phyloP scores from a whole-genome alignment of 2,888 invertebrate genomes.

The Adineta ricciae region DNA sequence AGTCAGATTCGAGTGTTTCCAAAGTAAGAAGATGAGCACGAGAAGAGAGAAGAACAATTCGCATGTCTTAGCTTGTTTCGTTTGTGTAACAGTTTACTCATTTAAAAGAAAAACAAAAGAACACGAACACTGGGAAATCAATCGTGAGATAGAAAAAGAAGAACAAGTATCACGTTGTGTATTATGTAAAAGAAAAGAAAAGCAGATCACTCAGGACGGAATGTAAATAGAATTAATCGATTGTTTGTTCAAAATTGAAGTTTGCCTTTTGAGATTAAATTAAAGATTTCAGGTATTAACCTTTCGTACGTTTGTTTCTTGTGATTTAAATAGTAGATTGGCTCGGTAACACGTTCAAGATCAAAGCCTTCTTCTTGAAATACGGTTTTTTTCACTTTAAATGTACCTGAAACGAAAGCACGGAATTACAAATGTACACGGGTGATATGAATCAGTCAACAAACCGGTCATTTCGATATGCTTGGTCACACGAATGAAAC shows the following conservation, averaged over 20 bases:
- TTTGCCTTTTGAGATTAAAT: not conserved
- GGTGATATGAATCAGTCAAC: not conserved
- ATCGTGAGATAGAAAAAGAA: not conserved
- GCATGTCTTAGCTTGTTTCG: not conserved
- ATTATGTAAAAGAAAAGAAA: not conserved
- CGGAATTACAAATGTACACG: no score
- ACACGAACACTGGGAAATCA: not conserved
- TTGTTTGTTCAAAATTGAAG: not conserved
- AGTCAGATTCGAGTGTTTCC: not conserved
- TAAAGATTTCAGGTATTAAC: slow-evolving; percentile 4
- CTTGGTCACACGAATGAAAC: slow-evolving; percentile 23
- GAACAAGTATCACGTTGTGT: not conserved
- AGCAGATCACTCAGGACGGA: not conserved
- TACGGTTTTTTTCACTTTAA: slow-evolving; percentile 31
- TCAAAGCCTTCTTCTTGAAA: slow-evolving; percentile 28
- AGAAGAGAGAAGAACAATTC: not conserved
- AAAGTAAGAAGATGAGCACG: not conserved
- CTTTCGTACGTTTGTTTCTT: slow-evolving; percentile 16
- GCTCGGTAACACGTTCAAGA: not conserved
- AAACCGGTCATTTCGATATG: slow-evolving; percentile 31
- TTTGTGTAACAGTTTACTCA: not conserved
- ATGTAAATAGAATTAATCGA: not conserved
- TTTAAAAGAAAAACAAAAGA: not conserved
- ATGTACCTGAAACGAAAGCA: no score
- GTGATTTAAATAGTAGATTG: slow-evolving; percentile 24